Percentiles rank a stretch among this genome's conserved stretches.
These are phyloP conservation scores for Taurulus bubalis DNA, from an alignment of 2,113 vertebrate genomes.

Conservation along the genomic window DNA sequence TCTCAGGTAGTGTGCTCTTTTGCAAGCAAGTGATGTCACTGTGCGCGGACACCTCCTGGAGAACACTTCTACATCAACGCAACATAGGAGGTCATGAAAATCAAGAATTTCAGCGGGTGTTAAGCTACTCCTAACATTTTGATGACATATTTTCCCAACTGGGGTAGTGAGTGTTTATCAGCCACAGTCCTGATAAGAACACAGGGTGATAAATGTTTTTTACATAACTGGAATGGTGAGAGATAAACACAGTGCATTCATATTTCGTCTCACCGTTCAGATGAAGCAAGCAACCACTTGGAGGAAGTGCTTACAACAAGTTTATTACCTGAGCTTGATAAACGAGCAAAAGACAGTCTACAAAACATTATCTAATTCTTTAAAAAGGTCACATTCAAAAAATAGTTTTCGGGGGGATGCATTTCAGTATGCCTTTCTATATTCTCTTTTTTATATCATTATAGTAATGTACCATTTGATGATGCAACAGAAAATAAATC, in stretches of 20 bases:
- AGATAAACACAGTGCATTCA: conserved; percentile 3
- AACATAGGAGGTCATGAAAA: neutral
- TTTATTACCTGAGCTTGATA: conserved; percentile 49
- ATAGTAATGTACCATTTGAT: conserved; percentile 39
- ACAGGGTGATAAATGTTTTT: neutral
- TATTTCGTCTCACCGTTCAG: neutral
- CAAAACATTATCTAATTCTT: conserved; percentile 9
- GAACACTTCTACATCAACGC: neutral
- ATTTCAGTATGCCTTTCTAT: neutral
- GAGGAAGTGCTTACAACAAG: conserved; percentile 17
- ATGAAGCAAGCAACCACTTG: conserved; percentile 12
- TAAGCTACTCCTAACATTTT: neutral
- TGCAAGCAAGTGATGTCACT: conserved; percentile 1
- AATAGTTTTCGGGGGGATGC: neutral
- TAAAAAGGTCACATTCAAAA: conserved; percentile 48
- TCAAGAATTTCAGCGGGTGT: no score
- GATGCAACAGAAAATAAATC: conserved; percentile 36
- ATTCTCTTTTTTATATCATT: conserved; percentile 12
- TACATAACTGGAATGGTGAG: conserved; percentile 5
- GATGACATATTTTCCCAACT: conserved; percentile 9
- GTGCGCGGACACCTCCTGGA: neutral
- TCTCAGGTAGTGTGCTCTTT: neutral
- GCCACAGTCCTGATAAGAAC: conserved; percentile 12
- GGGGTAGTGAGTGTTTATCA: conserved; percentile 64
- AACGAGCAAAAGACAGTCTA: conserved; percentile 15